Percentiles rank a stretch among this genome's conserved stretches.
Conservation (phyloP, 1,140 invertebrate genomes). For the Reticulitermes speratus region DNA sequence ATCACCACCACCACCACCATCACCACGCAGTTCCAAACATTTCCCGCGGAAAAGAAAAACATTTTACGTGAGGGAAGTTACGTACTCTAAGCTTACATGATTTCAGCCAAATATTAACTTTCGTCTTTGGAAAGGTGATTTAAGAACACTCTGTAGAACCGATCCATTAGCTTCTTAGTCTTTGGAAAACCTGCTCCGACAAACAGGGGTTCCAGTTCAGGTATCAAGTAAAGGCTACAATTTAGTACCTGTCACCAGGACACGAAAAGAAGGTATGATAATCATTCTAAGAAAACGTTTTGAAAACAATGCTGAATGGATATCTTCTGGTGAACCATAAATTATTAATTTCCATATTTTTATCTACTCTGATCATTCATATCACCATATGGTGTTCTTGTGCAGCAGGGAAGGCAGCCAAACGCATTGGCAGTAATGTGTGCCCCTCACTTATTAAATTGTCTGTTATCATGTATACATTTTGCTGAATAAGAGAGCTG, state of each 20-base stretch:
- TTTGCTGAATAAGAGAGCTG: no score
- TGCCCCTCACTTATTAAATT: neutral
- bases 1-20: no score
- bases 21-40: no score
- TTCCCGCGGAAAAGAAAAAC: no score
- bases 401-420: neutral
- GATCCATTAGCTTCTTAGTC: neutral
- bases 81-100: neutral
- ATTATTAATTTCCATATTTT: conserved; percentile 18
- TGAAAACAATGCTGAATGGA: neutral
- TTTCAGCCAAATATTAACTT: neutral
- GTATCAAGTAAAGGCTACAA: neutral
- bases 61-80: no score
- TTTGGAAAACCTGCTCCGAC: neutral
- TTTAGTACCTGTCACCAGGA: neutral
- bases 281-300: conserved; percentile 8
- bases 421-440: neutral
- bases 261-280: neutral
- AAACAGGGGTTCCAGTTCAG: neutral
- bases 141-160: no score
- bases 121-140: neutral
- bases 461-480: neutral
- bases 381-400: neutral
- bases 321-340: neutral
- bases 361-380: neutral